These are phyloP conservation scores for Spheniscus mendiculus DNA, from an alignment of 2,113 vertebrate genomes.

Conservation along the genomic window DNA sequence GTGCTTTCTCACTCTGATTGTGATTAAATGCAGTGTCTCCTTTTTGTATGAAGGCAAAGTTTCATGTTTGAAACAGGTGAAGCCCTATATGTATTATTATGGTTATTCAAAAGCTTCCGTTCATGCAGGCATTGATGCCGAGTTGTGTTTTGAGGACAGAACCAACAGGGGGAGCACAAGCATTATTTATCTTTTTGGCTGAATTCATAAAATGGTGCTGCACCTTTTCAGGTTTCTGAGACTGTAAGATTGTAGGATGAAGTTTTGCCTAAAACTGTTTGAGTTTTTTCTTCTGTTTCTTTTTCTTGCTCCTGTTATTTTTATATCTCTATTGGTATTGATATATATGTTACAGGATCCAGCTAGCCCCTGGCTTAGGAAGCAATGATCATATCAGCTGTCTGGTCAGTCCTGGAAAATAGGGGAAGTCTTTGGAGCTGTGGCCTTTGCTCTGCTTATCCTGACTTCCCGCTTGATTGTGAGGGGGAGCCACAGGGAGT, in stretches of 20 bases:
- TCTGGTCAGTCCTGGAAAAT: neutral
- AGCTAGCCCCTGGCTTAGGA: neutral
- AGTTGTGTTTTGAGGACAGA: neutral
- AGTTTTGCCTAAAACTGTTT: neutral
- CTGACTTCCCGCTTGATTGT: fast-evolving
- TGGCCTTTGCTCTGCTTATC: neutral
- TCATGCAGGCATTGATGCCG: fast-evolving
- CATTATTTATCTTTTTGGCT: neutral
- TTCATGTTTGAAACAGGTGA: neutral
- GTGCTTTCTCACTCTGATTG: neutral
- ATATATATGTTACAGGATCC: neutral
- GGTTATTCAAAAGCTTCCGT: neutral
- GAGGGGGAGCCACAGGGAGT: neutral
- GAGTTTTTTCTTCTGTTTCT: too few species aligned
- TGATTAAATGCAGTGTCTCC: neutral
- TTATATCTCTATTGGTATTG: neutral
- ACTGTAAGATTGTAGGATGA: neutral
- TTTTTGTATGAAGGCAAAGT: neutral
- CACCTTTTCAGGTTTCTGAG: neutral
- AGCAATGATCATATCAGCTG: neutral
- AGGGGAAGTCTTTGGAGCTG: neutral
- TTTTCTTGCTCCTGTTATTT: neutral
- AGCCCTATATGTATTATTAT: neutral
- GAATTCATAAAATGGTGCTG: neutral
- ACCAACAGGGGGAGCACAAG: neutral